Evolutionary conservation across 2,113 vertebrate species (phyloP), one percentile per base, ranked within the genome.

Genomic region (Engystomops pustulosus): DNA sequence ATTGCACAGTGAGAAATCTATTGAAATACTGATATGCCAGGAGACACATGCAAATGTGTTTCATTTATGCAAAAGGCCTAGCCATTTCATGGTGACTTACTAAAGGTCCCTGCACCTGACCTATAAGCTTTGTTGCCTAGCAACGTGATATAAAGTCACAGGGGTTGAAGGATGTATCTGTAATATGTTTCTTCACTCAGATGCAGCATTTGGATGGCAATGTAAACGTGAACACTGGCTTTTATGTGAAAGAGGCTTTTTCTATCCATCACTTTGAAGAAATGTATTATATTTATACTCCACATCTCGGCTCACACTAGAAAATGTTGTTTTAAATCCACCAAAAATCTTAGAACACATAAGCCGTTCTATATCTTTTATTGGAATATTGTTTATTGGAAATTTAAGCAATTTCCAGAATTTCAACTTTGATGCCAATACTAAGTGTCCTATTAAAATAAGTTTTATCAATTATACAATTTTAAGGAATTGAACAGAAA

Each of bases 91-190:
- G 91, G 91, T 91, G 90, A 91, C 90, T 94, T 93, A 91, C 88
- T 86, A 90, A 90, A 94, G 93, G 93, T 94, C 93, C 90, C 92
- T 90, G 90, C 93, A 93, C 91, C 92, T 94, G 94, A 93, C 94
- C 94, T 95, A 91, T 94, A 86, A 94, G 93, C 93, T 92, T 89
- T 92, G 93, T 95, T 95, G 93, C 94, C 93, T 95, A 94, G 94
- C 94, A 95, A 95, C 94, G 89, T 93, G 92, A 90, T 94, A 93
- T 89, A 93, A 94, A 94, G 93, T 94, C 92, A 88, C 91, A 67
- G 20, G 89, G 90, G 91, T 93, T 94, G 89, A 87, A 86, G 88
- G 92, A 91, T 92, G 90, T 89, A 91, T 94, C 87, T 87, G 90
- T 92, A 93, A 92, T 94, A 93, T 90, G n/a, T 86, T 88, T 45